A percentile compares a stretch with the other conserved stretches of the same genome.
Evolutionary conservation across 1,140 invertebrate species (phyloP).

Genomic region (Cyclargus thomasi): DNA sequence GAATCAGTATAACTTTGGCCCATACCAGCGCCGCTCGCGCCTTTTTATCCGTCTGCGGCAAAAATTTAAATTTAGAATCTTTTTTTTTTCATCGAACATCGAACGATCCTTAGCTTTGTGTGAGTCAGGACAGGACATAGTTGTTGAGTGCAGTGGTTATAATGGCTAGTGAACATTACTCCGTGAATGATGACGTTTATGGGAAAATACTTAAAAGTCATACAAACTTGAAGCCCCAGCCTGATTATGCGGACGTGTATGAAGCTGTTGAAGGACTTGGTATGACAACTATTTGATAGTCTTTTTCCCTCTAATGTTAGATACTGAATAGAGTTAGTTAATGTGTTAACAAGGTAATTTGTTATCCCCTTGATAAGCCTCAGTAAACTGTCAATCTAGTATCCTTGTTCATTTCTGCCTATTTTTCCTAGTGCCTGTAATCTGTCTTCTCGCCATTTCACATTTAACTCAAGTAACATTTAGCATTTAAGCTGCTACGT

Average conservation of each 20-base stretch:
- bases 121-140: background rate
- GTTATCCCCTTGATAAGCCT: background rate
- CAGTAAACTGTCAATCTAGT: too few relatives aligned
- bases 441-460: background rate
- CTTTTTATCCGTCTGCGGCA: constrained; percentile 39
- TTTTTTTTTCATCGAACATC: constrained; percentile 36
- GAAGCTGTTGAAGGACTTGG: constrained; percentile 59
- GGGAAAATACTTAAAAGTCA: constrained; percentile 62
- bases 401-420: too few relatives aligned
- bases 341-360: too few relatives aligned
- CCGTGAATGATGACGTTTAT: constrained; percentile 63
- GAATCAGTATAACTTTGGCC: constrained; percentile 70
- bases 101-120: background rate
- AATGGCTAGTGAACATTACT: constrained; percentile 58
- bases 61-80: constrained; percentile 67
- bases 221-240: constrained; percentile 38
- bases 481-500: background rate
- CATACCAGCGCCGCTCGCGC: constrained; percentile 64
- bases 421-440: too few relatives aligned
- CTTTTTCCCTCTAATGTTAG: constrained; percentile 10
- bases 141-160: constrained; percentile 16
- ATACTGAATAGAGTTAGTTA: too few relatives aligned
- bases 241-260: constrained; percentile 60
- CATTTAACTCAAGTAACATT: background rate
- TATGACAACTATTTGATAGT: constrained; percentile 28